A percentile compares a stretch with the other conserved stretches of the same genome.
Evolutionary conservation across 2,113 vertebrate species (phyloP).

Genomic region (Eulemur rufifrons): DNA sequence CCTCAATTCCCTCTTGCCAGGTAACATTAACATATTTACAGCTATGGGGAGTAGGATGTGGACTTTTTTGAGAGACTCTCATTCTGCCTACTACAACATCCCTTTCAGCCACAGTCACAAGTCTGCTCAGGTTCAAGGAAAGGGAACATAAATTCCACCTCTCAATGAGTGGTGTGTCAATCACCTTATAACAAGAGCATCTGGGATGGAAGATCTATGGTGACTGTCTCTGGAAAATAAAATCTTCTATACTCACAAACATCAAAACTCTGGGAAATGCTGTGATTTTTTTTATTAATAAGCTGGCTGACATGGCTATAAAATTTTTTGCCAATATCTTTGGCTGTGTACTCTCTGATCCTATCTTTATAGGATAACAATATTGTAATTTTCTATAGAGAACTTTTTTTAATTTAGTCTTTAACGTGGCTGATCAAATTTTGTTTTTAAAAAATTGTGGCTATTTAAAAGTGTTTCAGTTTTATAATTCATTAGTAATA

Average conservation of each 20-base stretch:
- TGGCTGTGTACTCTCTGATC: background rate
- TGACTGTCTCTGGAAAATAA: background rate
- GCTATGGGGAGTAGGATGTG: background rate
- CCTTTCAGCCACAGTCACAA: background rate
- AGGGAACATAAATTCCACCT: background rate
- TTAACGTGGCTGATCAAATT: background rate
- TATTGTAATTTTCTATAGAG: background rate
- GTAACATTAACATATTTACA: background rate
- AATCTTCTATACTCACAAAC: background rate
- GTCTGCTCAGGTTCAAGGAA: background rate
- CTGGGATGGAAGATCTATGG: background rate
- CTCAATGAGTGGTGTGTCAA: background rate
- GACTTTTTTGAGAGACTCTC: background rate
- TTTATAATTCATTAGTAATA: background rate
- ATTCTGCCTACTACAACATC: background rate
- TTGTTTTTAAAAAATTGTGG: background rate
- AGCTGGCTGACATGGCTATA: background rate
- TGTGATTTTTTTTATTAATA: background rate
- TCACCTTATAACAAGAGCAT: background rate
- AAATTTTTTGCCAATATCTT: background rate
- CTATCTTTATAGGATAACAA: background rate
- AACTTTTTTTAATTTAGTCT: background rate
- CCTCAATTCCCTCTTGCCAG: background rate
- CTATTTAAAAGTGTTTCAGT: background rate
- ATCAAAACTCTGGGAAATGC: background rate